Evolutionary conservation across 2,888 invertebrate species (phyloP).

Genomic region (Melanargia galathea): DNA sequence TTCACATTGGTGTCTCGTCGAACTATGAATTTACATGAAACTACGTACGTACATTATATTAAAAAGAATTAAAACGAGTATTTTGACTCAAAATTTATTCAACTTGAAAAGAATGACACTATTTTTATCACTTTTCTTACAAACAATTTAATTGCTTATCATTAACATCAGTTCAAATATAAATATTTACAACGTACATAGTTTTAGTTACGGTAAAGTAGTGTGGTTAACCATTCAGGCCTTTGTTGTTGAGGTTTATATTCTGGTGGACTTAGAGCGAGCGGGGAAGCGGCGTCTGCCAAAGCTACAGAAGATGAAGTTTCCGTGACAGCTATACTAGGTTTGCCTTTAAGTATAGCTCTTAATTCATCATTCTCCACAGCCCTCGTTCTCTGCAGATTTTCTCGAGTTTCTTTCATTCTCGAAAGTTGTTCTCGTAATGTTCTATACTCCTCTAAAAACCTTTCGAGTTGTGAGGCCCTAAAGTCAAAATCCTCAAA

Average conservation of each 20-base stretch:
- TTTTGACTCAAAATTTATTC: slow-evolving; percentile 62
- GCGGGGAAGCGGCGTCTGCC: slow-evolving; percentile 69
- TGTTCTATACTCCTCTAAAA: slow-evolving; percentile 89
- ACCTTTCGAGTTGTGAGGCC: slow-evolving; percentile 89
- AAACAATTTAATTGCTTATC: slow-evolving; percentile 67
- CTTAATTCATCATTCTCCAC: slow-evolving; percentile 78
- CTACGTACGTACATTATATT: too few species aligned
- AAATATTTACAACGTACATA: slow-evolving; percentile 49
- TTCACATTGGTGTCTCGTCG: too few species aligned
- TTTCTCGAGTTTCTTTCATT: slow-evolving; percentile 91
- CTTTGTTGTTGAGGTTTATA: slow-evolving; percentile 69
- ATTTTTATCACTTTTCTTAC: slow-evolving; percentile 62
- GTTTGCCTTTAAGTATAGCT: slow-evolving; percentile 82
- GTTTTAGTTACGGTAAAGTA: slow-evolving; percentile 71
- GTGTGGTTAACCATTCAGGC: slow-evolving; percentile 73
- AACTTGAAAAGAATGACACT: slow-evolving; percentile 71
- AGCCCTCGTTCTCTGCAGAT: slow-evolving; percentile 76
- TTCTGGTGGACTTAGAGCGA: slow-evolving; percentile 70
- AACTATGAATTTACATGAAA: too few species aligned
- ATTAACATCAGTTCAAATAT: slow-evolving; percentile 68
- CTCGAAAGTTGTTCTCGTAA: slow-evolving; percentile 89
- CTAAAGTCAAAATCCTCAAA: slow-evolving; percentile 87
- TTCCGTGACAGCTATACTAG: slow-evolving; percentile 77
- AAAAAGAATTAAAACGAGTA: not conserved
- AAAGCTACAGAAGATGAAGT: slow-evolving; percentile 71